Percentiles rank a stretch among this genome's conserved stretches.
These are phyloP conservation scores for Amblyopsis rosae DNA, from an alignment of 2,113 vertebrate genomes.

Conservation along the genomic window DNA sequence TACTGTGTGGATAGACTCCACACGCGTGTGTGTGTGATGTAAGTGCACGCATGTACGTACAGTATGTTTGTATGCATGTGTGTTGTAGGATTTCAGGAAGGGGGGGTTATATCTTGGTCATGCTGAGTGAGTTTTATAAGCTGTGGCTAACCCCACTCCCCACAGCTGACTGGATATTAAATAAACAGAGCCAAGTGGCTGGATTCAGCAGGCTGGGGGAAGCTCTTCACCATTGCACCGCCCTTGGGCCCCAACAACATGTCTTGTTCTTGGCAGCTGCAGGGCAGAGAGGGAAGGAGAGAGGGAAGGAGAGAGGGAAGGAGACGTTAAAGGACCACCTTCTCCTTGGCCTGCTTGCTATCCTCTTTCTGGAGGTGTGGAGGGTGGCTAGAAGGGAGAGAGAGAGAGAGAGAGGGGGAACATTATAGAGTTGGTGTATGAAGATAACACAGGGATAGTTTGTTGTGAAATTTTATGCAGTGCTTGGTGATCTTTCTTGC, in stretches of 20 bases:
- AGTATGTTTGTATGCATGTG: constrained; percentile 18
- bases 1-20: background rate
- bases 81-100: constrained; percentile 27
- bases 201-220: constrained; percentile 58
- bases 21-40: background rate
- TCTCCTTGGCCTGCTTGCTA: constrained; percentile 1
- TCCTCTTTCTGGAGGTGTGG: background rate
- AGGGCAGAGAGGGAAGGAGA: constrained; percentile 32
- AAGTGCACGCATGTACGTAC: constrained; percentile 19
- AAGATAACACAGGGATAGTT: too few species aligned
- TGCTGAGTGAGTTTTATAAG: constrained; percentile 78
- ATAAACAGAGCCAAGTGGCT: constrained; percentile 79
- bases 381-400: constrained; percentile 12
- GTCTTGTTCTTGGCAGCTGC: constrained; percentile 80
- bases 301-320: constrained; percentile 16
- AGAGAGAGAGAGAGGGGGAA: constrained; percentile 18
- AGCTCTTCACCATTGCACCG: constrained; percentile 40
- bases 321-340: too few species aligned
- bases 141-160: constrained; percentile 78
- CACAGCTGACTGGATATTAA: constrained; percentile 81
- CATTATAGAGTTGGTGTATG: constrained; percentile 32
- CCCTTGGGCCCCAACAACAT: constrained; percentile 66
- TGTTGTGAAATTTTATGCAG: too few species aligned
- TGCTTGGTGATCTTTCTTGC: background rate
- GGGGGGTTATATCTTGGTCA: constrained; percentile 67